Evolutionary conservation across 2,888 invertebrate species (phyloP), one percentile per base, ranked within the genome.

Genomic region (Tetropium fuscum): DNA sequence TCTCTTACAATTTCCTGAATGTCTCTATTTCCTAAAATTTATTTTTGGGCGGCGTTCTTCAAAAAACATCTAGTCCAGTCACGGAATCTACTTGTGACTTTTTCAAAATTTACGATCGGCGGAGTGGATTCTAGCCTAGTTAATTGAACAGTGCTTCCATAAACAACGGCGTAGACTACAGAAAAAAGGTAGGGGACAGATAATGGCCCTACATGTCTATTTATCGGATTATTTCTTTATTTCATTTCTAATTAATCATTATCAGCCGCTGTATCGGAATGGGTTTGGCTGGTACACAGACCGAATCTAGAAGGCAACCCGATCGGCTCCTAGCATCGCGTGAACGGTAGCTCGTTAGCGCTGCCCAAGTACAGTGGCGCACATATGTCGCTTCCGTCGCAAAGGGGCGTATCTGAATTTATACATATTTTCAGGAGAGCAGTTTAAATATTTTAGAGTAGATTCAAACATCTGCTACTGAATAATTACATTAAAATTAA

Each of bases 191-290:
- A 38, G 47, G 38, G 27, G 15, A 16, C 27, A 18, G 18, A 55
- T 55, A 55, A 54, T 54, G 47, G 47, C 38, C 55, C 55, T 36
- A 38, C 62, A 60, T 58, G 64, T 64, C 64, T 59, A 64, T 71
- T 68, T 68, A 71, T 64, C 66, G 68, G 68, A 65, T 73, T 67
- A 71, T 71, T 73, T 73, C 71, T 73, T 64, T 72, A 69, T 73
- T 72, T 71, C 67, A 69, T 65, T 70, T 67, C 70, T 72, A 74
- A 73, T 74, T 71, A 74, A 73, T 74, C 72, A 74, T 69, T 72
- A 74, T 74, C 73, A 68, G 55, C 32, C 63, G 66, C 51, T 66
- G 63, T 64, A 72, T 72, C 72, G 57, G 56, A 56, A 66, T 67
- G 70, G 69, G 67, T 66, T 66, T 54, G 68, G 65, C 62, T 47